phyloP scores from a whole-genome alignment of 2,797 vertebrate genomes.

The Serranus cabrilla region DNA sequence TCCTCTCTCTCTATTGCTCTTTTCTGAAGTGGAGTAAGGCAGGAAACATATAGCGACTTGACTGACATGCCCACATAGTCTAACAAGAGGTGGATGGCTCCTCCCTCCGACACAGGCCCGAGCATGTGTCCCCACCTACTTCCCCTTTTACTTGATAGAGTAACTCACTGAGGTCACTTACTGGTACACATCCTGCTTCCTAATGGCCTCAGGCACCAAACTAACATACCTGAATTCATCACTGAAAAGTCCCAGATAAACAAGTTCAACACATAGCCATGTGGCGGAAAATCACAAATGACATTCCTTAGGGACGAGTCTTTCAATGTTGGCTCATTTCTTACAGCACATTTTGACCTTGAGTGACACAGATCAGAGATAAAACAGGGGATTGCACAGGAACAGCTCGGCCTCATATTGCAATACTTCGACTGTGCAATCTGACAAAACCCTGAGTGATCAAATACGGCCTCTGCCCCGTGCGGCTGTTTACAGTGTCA shows the following conservation, averaged over 20 bases:
- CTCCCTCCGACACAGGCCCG: constrained; percentile 70
- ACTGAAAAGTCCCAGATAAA: constrained; percentile 52
- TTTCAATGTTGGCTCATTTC: neutral
- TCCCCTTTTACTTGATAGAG: constrained; percentile 64
- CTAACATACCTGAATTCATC: constrained; percentile 57
- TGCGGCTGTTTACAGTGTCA: constrained; percentile 63
- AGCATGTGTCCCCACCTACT: constrained; percentile 72
- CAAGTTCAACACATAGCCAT: constrained; percentile 20
- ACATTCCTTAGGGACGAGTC: neutral
- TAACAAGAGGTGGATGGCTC: constrained; percentile 61
- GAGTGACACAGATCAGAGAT: neutral
- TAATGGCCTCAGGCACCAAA: constrained; percentile 41
- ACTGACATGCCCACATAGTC: constrained; percentile 64
- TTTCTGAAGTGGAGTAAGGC: constrained; percentile 68
- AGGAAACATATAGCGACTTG: constrained; percentile 75
- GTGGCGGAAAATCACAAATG: constrained; percentile 18
- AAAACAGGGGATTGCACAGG: constrained; percentile 22
- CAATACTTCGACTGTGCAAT: constrained; percentile 51
- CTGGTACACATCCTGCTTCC: constrained; percentile 53
- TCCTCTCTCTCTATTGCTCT: constrained; percentile 60
- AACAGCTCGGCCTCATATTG: constrained; percentile 24
- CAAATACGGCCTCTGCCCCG: constrained; percentile 42
- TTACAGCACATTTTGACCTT: neutral
- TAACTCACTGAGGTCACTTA: constrained; percentile 68
- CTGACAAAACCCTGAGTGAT: constrained; percentile 62